Conservation (phyloP, 2,797 vertebrate species). For the Platyrinchus mystaceus region DNA sequence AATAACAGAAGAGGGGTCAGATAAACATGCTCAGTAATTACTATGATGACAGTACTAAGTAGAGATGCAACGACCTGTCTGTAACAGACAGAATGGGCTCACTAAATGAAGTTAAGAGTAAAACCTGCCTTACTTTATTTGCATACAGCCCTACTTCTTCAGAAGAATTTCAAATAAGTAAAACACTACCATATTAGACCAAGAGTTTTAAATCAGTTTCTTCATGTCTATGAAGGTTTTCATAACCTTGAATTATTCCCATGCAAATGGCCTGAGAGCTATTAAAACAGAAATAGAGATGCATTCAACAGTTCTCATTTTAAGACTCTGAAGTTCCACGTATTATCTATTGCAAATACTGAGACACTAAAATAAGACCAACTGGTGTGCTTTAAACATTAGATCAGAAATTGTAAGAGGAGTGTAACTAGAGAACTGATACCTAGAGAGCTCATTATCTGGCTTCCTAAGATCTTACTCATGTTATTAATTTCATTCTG, state of each 20-base stretch:
- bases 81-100: background rate
- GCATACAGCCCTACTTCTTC: background rate
- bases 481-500: background rate
- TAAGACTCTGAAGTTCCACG: background rate
- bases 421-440: background rate
- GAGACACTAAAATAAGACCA: background rate
- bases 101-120: background rate
- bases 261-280: background rate
- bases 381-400: background rate
- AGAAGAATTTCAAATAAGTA: background rate
- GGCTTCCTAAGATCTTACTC: background rate
- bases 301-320: background rate
- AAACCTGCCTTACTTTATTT: background rate
- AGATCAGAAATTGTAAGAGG: background rate
- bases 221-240: background rate
- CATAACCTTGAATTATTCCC: background rate
- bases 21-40: background rate
- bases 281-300: background rate
- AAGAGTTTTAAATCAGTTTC: background rate
- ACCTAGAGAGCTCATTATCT: background rate
- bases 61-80: background rate
- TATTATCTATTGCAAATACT: background rate
- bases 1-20: background rate
- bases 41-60: background rate
- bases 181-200: background rate